A percentile compares a stretch with the other conserved stretches of the same genome.
Evolutionary conservation across 2,113 vertebrate genomes (phyloP).

Genomic region (Anseranas semipalmata): DNA sequence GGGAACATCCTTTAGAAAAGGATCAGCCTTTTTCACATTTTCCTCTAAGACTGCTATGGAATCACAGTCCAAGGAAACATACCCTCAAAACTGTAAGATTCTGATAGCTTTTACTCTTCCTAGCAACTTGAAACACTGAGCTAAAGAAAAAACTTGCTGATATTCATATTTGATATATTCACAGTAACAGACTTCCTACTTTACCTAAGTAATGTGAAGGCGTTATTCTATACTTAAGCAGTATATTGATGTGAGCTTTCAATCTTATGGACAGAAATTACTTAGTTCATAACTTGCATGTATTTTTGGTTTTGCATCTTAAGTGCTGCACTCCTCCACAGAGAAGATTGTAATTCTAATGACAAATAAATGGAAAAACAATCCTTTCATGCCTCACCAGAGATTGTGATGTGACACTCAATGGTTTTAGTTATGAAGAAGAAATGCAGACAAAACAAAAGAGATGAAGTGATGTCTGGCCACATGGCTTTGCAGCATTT

Average conservation of each 20-base stretch:
- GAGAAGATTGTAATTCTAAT: background rate
- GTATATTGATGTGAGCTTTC: background rate
- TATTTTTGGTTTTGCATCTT: background rate
- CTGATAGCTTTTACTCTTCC: background rate
- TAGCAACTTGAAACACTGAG: background rate
- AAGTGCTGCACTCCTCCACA: background rate
- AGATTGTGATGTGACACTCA: background rate
- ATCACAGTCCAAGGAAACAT: background rate
- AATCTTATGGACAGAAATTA: background rate
- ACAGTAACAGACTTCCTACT: background rate
- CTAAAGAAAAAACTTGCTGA: background rate
- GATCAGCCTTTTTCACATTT: background rate
- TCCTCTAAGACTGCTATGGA: background rate
- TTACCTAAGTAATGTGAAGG: background rate
- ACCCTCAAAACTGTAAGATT: background rate
- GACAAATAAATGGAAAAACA: background rate
- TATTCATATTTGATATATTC: background rate
- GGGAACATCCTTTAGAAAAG: background rate
- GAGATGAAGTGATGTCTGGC: background rate
- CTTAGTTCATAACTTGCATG: background rate
- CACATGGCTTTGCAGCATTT: background rate
- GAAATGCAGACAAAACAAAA: background rate
- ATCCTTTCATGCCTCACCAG: background rate
- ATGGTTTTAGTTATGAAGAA: background rate
- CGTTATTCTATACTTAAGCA: background rate